Evolutionary conservation across 2,113 vertebrate species (phyloP), one percentile per base, ranked within the genome.

Genomic region (Leptobrachium ailaonicum): DNA sequence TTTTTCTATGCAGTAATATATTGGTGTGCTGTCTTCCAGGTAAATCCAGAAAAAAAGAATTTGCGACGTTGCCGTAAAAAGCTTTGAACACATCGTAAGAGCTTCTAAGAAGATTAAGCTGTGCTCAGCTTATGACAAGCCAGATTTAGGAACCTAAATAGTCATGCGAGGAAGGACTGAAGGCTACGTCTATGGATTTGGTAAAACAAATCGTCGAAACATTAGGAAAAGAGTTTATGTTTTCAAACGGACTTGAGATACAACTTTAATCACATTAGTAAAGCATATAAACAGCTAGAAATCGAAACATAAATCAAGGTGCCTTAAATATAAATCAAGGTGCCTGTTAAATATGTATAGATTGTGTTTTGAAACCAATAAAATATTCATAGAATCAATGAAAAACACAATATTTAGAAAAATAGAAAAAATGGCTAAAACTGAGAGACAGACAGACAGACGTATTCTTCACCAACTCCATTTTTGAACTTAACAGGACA

Each of bases 241-340:
- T 76, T 8, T 41, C 2, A 56, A 50, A 68, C 41, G 42, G 47
- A 50, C 54, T 32, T 47, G 50, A 76, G 45, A 54, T n/a, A 60
- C 41, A 67, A 43, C 64, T 76, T 76, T 47, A 76, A 56, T 76
- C 40, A 76, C 64, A 56, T 41, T 40, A 32, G 8, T 45, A 67
- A 76, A 47, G 75, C 42, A 63, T 54, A 20, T 56, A 68, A 2
- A 43, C 8, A 50, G 47, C 47, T 50, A 76, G 54, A 67, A 67
- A 76, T 43, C 53, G 64, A 56, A 47, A 11, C 32, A 76, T 76
- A 67, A 67, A 76, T 76, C 75, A 76, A 76, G 74, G 8, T 32
- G n/a, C n/a, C n/a, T 32, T 32, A 32, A 32, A 32, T 32, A 32
- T 32, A 67, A 67, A 76, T 76, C 75, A 76, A 76, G 74, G 8